These are phyloP conservation scores for Cisticola juncidis DNA, from an alignment of 2,113 vertebrate species.

Conservation along the genomic window DNA sequence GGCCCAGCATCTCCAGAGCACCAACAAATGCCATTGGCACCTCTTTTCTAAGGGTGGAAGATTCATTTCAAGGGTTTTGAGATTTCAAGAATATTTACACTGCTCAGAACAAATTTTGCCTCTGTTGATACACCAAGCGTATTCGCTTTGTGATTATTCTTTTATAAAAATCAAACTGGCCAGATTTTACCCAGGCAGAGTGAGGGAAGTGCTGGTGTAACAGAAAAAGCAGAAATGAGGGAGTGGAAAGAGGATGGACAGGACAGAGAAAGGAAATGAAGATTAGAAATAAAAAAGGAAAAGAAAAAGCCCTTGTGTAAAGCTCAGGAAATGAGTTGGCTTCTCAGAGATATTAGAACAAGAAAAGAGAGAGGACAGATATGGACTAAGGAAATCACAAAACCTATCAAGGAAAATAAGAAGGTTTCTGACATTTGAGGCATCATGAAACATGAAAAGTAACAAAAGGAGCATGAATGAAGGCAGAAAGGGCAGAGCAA, in stretches of 20 bases:
- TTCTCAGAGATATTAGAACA: constrained; percentile 14
- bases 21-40: background rate
- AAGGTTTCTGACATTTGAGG: constrained; percentile 10
- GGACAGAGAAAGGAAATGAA: constrained; percentile 45
- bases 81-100: constrained; percentile 2
- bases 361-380: constrained; percentile 4
- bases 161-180: background rate
- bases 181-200: background rate
- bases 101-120: background rate
- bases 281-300: constrained; percentile 24
- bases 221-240: background rate
- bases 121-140: background rate
- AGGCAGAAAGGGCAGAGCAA: background rate
- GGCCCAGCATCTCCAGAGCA: background rate
- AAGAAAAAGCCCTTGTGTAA: background rate
- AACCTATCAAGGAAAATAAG: background rate
- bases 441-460: background rate
- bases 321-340: constrained; percentile 63
- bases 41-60: background rate
- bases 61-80: constrained; percentile 7
- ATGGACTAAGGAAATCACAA: constrained; percentile 42
- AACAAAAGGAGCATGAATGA: background rate
- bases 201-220: background rate
- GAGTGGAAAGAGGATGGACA: background rate
- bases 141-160: background rate